phyloP scores from a whole-genome alignment of 2,888 invertebrate species.

The Drosophila nigricruria region DNA sequence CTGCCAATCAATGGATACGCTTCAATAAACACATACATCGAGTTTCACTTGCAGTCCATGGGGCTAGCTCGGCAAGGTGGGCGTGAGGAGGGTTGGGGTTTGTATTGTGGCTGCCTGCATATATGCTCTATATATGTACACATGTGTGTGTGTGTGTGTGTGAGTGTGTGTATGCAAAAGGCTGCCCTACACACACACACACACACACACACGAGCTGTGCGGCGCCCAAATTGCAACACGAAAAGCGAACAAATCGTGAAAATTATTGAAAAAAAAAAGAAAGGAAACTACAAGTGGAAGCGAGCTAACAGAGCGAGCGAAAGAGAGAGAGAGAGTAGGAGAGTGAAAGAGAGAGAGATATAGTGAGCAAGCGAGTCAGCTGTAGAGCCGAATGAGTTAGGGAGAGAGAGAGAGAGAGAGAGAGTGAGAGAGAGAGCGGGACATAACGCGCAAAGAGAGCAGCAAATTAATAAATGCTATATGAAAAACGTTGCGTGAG shows the following conservation, averaged over 20 bases:
- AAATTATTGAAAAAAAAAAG: constrained; percentile 70
- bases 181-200: constrained; percentile 26
- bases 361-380: constrained; percentile 16
- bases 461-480: constrained; percentile 72
- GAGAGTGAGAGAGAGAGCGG: constrained; percentile 12
- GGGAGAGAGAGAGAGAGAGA: constrained; percentile 12
- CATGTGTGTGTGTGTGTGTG: neutral
- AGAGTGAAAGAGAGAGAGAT: constrained; percentile 23
- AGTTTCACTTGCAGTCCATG: constrained; percentile 51
- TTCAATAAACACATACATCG: constrained; percentile 80
- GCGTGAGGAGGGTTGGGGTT: neutral
- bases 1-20: constrained; percentile 84
- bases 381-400: constrained; percentile 9
- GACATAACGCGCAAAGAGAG: constrained; percentile 48
- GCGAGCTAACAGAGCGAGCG: constrained; percentile 15
- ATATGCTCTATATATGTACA: constrained; percentile 19
- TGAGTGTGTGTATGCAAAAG: constrained; percentile 47
- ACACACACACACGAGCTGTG: constrained; percentile 10
- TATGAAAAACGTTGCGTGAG: constrained; percentile 58
- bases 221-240: constrained; percentile 74
- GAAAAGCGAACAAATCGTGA: constrained; percentile 76
- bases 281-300: constrained; percentile 17
- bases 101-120: constrained; percentile 51
- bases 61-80: constrained; percentile 17
- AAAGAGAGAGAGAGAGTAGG: constrained; percentile 8